Evolutionary conservation across 2,113 vertebrate genomes (phyloP).

Genomic region (Lophochroa leadbeateri): DNA sequence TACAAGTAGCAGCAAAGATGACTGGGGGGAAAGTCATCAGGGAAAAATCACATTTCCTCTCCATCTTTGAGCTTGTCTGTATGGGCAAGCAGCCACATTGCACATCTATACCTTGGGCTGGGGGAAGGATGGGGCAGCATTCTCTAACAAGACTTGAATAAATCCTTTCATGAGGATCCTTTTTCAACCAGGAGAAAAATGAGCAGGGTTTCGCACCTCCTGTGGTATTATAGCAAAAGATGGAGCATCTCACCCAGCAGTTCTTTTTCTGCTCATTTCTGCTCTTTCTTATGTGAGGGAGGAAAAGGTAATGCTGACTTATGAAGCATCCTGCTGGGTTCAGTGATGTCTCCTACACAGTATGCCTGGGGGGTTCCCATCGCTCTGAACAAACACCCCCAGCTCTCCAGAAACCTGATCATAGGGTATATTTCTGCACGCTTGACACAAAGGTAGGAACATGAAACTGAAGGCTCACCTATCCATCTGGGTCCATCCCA

Average conservation of each 20-base stretch:
- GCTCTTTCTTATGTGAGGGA: background rate
- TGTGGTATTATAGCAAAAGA: background rate
- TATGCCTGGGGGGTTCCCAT: background rate
- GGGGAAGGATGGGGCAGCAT: background rate
- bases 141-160: background rate
- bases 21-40: background rate
- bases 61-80: background rate
- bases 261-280: background rate
- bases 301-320: background rate
- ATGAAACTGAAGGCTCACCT: background rate
- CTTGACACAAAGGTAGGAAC: background rate
- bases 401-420: background rate
- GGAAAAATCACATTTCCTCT: background rate
- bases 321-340: background rate
- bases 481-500: rapidly evolving
- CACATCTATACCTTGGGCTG: background rate
- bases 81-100: background rate
- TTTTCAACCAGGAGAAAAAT: background rate
- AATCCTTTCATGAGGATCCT: background rate
- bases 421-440: background rate
- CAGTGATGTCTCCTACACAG: background rate
- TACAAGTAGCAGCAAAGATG: background rate
- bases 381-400: background rate
- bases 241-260: background rate
- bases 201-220: background rate